Percentiles rank a stretch among this genome's conserved stretches.
Evolutionary conservation across 2,797 vertebrate genomes (phyloP).

Genomic region (Esox lucius): DNA sequence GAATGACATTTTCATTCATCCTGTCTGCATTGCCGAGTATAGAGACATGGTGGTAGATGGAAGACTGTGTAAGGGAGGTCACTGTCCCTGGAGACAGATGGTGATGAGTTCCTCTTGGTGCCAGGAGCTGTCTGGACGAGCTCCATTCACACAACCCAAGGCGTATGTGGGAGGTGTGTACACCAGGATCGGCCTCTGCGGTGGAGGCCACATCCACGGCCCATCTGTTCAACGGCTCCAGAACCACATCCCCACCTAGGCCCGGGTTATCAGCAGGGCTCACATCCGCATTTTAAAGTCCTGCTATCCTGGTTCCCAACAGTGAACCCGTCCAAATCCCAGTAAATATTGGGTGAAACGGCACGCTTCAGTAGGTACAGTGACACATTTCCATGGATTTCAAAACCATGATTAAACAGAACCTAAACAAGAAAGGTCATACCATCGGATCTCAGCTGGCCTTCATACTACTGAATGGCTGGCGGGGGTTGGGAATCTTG

Average conservation of each 20-base stretch:
- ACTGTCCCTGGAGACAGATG: conserved; percentile 61
- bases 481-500: neutral
- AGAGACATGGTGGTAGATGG: neutral
- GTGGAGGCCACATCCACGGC: conserved; percentile 57
- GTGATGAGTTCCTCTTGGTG: conserved; percentile 53
- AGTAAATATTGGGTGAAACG: neutral
- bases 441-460: neutral
- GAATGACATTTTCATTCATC: neutral
- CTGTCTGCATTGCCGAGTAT: neutral
- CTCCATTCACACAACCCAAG: conserved; percentile 55
- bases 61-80: conserved; percentile 40
- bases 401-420: neutral
- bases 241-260: neutral
- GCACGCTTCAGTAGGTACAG: neutral
- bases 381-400: neutral
- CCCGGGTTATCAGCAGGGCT: neutral
- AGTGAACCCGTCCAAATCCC: neutral
- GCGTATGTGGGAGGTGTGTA: conserved; percentile 62
- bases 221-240: conserved; percentile 55
- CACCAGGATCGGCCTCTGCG: conserved; percentile 54
- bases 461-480: neutral
- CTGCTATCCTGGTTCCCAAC: no score
- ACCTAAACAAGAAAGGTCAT: neutral
- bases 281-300: neutral
- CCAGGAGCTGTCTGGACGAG: conserved; percentile 57